Evolutionary conservation across 2,797 vertebrate species (phyloP), one percentile per base, ranked within the genome.

Genomic region (Phataginus tetradactyla): DNA sequence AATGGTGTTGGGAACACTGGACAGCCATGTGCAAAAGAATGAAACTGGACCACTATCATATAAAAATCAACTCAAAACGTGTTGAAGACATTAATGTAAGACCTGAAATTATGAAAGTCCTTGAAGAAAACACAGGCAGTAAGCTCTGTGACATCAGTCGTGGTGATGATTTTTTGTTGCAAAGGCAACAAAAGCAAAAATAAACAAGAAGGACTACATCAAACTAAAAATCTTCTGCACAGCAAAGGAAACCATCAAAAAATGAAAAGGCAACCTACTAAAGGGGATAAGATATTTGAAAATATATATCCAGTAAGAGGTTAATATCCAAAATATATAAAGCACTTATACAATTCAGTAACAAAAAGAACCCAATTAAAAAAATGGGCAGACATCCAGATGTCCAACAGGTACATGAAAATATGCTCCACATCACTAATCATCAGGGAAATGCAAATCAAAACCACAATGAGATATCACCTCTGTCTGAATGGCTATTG

Each of bases 301-400:
- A 88, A 71, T 29, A 93, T n/a, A 55, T 55, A 81, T 89, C 37
- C 27, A 85, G n/a, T 25, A 68, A 79, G 85, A 15, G 55, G 69
- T 55, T 95, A 51, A 55, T 88, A 91, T 69, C 17, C 95, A 59
- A 25, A 80, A 77, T 57, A 89, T 18, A 75, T 80, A 34, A 88
- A 37, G 11, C 81, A 71, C 20, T 81, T 39, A 91, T 21, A 88
- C 84, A 90, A 61, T 27, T 93, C 59, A 91, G 53, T 20, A 87
- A 63, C 37, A 81, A 93, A 85, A 37, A 8, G 5, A 80, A 71
- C 88, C 37, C 25, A 42, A 64, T 72, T 66, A 55, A 57, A 77
- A 45, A 91, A 96, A 68, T 51, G 12, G 45, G 21, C 72, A 51
- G 72, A 57, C 91, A 84, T 79, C 51, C 45, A 88, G 23, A 84